Percentiles rank a stretch among this genome's conserved stretches.
Evolutionary conservation across 2,113 vertebrate species (phyloP).

Genomic region (Hippocampus zosterae): DNA sequence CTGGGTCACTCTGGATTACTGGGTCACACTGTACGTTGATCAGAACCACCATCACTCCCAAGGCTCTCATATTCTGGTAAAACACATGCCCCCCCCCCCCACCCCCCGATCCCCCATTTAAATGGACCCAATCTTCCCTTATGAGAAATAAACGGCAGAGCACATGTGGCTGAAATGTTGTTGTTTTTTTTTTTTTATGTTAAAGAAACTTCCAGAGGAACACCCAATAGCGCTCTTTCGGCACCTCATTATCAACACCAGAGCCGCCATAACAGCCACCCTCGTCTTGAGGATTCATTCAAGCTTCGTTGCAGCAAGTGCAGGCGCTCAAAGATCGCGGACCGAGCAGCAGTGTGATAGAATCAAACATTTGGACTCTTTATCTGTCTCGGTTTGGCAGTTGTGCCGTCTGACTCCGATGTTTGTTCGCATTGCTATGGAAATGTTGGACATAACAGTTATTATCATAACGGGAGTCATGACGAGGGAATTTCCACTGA

Average conservation of each 20-base stretch:
- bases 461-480: conserved; percentile 40
- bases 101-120: neutral
- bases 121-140: neutral
- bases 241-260: conserved; percentile 17
- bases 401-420: conserved; percentile 29
- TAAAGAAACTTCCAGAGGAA: conserved; percentile 10
- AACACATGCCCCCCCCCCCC: conserved; percentile 1
- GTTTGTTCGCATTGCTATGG: conserved; percentile 52
- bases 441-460: conserved; percentile 56
- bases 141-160: conserved; percentile 15
- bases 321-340: neutral
- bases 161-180: conserved; percentile 43
- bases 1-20: conserved; percentile 18
- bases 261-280: conserved; percentile 15
- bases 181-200: conserved; percentile 15
- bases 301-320: conserved; percentile 9
- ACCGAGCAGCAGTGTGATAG: conserved; percentile 10
- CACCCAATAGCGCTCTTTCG: conserved; percentile 8
- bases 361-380: conserved; percentile 32
- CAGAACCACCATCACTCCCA: conserved; percentile 8
- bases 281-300: conserved; percentile 11
- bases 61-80: conserved; percentile 18
- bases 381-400: conserved; percentile 38
- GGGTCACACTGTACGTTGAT: conserved; percentile 16
- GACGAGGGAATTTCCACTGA: conserved; percentile 56